These are phyloP conservation scores for Panurus biarmicus DNA, from an alignment of 2,113 vertebrate species.

Conservation along the genomic window DNA sequence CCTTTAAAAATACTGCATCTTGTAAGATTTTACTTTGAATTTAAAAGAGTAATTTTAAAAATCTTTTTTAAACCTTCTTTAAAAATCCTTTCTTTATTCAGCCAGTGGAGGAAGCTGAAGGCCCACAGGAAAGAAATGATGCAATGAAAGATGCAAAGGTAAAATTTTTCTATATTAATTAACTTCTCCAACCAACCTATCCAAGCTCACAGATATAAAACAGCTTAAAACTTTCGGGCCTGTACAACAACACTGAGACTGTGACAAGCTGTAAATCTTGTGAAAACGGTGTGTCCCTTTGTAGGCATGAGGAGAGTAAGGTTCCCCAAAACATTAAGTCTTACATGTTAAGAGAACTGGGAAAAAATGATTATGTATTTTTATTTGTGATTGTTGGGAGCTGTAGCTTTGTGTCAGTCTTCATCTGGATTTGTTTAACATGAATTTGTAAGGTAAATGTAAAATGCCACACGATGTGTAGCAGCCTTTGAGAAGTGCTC, in stretches of 20 bases:
- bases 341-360: background rate
- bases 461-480: fast-evolving
- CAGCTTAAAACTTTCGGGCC: background rate
- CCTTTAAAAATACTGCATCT: background rate
- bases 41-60: background rate
- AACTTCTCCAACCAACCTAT: background rate
- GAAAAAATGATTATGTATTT: background rate
- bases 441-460: background rate
- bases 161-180: background rate
- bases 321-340: background rate
- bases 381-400: background rate
- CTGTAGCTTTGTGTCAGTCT: background rate
- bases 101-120: constrained; percentile 63
- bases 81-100: background rate
- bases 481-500: background rate
- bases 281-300: fast-evolving
- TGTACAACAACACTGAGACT: background rate
- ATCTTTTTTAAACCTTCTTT: too few relatives aligned
- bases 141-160: constrained; percentile 69
- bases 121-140: constrained; percentile 14
- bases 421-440: background rate
- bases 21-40: background rate
- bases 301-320: background rate
- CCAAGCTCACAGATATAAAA: background rate
- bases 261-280: background rate